Evolutionary conservation across 2,888 invertebrate species (phyloP).

Genomic region (Frankliniella fusca): DNA sequence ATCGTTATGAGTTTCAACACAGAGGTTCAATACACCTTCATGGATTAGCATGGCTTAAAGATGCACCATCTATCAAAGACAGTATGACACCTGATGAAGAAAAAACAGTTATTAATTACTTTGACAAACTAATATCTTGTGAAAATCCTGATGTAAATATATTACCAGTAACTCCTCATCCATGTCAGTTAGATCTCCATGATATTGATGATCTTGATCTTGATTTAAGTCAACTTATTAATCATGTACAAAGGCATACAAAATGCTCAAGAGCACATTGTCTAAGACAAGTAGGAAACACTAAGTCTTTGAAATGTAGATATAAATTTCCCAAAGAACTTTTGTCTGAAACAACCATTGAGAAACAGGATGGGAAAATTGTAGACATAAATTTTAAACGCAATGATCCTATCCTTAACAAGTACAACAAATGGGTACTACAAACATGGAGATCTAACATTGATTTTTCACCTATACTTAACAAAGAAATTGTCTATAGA

Average conservation of each 20-base stretch:
- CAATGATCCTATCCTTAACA: conserved; percentile 32
- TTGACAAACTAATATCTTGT: background rate
- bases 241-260: background rate
- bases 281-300: background rate
- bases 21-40: background rate
- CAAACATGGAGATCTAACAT: conserved; percentile 35
- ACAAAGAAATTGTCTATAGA: conserved; percentile 30
- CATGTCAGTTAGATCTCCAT: background rate
- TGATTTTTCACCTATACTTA: conserved; percentile 30
- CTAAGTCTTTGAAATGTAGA: background rate
- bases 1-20: background rate
- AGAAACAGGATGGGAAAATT: background rate
- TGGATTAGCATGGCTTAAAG: background rate
- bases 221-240: conserved; percentile 23
- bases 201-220: background rate
- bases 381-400: conserved; percentile 23
- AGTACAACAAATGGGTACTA: conserved; percentile 32
- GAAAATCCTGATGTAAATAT: background rate
- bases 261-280: background rate
- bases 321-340: conserved; percentile 23
- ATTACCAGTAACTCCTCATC: background rate
- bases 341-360: background rate
- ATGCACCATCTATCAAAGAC: background rate
- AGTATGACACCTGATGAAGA: background rate
- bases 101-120: background rate